Percentiles rank a stretch among this genome's conserved stretches.
These are phyloP conservation scores for Leptinotarsa juncta DNA, from an alignment of 2,888 invertebrate genomes.

Conservation along the genomic window DNA sequence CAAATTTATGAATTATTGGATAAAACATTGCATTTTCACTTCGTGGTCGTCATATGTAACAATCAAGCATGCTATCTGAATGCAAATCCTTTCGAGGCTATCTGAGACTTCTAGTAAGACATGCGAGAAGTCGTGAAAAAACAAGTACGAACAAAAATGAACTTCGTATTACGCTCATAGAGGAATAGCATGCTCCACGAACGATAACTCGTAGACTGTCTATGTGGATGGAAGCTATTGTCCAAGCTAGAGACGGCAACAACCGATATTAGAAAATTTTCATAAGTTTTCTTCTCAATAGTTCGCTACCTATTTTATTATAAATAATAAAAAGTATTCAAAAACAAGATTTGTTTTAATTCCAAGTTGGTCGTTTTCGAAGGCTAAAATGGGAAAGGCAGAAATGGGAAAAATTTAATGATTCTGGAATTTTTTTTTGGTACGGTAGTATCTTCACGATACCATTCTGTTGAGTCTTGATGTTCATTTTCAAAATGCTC, in stretches of 20 bases:
- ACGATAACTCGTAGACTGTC: background rate
- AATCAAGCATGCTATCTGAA: background rate
- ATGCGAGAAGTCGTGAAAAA: background rate
- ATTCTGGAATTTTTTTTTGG: too few species aligned
- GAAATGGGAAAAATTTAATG: too few species aligned
- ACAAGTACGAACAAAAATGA: background rate
- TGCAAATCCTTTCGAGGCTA: background rate
- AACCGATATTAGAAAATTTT: background rate
- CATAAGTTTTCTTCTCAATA: background rate
- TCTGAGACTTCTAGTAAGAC: background rate
- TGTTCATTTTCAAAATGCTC: too few species aligned
- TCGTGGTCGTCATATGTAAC: too few species aligned
- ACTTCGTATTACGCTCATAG: background rate
- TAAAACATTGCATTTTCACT: too few species aligned
- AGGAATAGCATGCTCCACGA: background rate
- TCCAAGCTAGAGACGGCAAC: background rate
- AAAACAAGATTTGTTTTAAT: too few species aligned
- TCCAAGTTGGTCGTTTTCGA: too few species aligned
- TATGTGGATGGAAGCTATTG: background rate
- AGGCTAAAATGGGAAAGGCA: too few species aligned
- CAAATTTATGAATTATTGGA: too few species aligned
- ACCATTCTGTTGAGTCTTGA: too few species aligned
- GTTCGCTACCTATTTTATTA: background rate
- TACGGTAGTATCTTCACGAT: too few species aligned
- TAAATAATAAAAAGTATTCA: too few species aligned